A percentile compares a stretch with the other conserved stretches of the same genome.
Evolutionary conservation across 2,888 invertebrate genomes (phyloP).

Genomic region (Cenopis cana): DNA sequence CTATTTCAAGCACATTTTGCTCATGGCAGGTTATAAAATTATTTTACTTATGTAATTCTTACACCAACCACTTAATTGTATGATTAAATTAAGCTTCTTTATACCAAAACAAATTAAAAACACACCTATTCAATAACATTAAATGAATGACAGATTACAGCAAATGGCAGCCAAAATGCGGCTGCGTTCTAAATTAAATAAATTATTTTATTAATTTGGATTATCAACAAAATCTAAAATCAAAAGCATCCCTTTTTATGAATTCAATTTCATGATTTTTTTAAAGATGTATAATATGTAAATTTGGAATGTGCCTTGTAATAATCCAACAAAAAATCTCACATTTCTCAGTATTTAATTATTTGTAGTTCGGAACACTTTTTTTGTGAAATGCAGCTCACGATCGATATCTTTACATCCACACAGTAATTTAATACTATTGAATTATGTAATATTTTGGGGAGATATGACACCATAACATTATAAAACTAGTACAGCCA

Average conservation of each 20-base stretch:
- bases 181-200: slow-evolving; percentile 47
- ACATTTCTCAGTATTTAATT: neutral
- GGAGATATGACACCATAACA: neutral
- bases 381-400: too few species aligned
- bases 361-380: neutral
- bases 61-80: slow-evolving; percentile 52
- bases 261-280: neutral
- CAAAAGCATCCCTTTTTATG: neutral
- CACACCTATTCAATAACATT: slow-evolving; percentile 76
- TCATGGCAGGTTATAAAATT: slow-evolving; percentile 49
- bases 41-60: slow-evolving; percentile 51
- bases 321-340: neutral
- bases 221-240: too few species aligned
- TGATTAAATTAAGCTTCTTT: slow-evolving; percentile 51
- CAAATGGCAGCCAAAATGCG: slow-evolving; percentile 62
- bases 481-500: neutral
- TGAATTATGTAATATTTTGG: neutral
- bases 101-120: slow-evolving; percentile 50
- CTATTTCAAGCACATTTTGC: slow-evolving; percentile 60
- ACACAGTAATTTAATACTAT: neutral
- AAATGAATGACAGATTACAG: slow-evolving; percentile 80
- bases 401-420: too few species aligned
- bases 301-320: too few species aligned
- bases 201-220: neutral
- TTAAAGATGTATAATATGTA: neutral